Percentiles rank a stretch among this genome's conserved stretches.
Conservation (phyloP, 2,888 invertebrate species). For the Agriopis aurantiaria region DNA sequence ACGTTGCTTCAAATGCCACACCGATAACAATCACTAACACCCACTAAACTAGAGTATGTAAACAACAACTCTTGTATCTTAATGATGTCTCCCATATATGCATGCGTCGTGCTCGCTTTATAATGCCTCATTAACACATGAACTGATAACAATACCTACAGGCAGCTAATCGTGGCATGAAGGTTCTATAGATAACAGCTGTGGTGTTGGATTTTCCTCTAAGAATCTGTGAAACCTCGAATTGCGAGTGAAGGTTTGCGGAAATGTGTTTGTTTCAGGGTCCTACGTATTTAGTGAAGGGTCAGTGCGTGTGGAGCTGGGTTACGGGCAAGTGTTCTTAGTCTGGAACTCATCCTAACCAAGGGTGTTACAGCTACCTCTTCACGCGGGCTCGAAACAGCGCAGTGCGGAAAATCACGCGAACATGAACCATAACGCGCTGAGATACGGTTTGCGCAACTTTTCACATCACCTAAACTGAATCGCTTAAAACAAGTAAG, state of each 20-base stretch:
- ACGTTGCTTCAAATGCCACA: not conserved
- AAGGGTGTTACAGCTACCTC: too few relatives aligned
- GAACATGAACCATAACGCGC: too few relatives aligned
- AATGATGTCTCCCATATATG: slow-evolving; percentile 9
- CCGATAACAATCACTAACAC: not conserved
- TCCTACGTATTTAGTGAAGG: too few relatives aligned
- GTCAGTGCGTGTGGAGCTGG: too few relatives aligned
- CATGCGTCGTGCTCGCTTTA: slow-evolving; percentile 2
- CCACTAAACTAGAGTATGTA: not conserved
- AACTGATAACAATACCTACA: slow-evolving; percentile 22
- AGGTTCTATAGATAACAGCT: slow-evolving; percentile 16
- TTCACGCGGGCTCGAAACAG: too few relatives aligned
- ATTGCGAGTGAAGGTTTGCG: slow-evolving; percentile 14
- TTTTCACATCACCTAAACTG: too few relatives aligned
- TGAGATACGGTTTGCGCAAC: too few relatives aligned
- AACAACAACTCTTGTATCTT: not conserved
- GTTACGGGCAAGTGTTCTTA: too few relatives aligned
- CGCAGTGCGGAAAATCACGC: too few relatives aligned
- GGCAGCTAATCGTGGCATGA: slow-evolving; percentile 7
- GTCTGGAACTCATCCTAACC: too few relatives aligned
- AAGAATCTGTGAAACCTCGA: slow-evolving; percentile 10
- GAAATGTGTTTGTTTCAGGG: not conserved
- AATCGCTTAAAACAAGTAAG: too few relatives aligned
- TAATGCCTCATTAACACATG: slow-evolving; percentile 5
- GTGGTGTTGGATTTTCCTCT: slow-evolving; percentile 14